A percentile compares a stretch with the other conserved stretches of the same genome.
phyloP scores from a whole-genome alignment of 2,888 invertebrate species.

The Cloeon dipterum region DNA sequence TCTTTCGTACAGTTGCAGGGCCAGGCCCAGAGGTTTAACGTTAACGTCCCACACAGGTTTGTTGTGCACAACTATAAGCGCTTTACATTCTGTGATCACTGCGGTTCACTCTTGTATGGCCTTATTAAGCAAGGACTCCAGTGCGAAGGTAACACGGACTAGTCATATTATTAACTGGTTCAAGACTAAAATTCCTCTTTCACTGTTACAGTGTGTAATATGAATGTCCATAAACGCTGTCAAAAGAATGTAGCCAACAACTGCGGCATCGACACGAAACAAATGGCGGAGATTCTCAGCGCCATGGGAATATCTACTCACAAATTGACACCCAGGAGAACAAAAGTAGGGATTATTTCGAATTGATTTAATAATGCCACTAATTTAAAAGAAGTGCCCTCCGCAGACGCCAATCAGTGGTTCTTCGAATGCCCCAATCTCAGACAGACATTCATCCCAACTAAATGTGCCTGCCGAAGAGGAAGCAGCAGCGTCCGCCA shows the following conservation, averaged over 20 bases:
- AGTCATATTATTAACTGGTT: not conserved
- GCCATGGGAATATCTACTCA: conserved; percentile 80
- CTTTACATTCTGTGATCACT: conserved; percentile 99
- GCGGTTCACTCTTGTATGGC: conserved; percentile 92
- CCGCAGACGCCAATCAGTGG: conserved; percentile 5
- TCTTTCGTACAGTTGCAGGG: too few species aligned
- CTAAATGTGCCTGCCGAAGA: conserved; percentile 14
- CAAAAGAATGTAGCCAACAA: conserved; percentile 98
- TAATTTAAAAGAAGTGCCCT: too few species aligned
- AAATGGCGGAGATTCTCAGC: conserved; percentile 82
- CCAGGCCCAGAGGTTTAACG: conserved; percentile 73
- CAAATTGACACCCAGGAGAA: conserved; percentile 46
- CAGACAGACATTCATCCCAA: conserved; percentile 11
- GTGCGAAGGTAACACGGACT: conserved; percentile 46
- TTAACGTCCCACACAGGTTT: conserved; percentile 95
- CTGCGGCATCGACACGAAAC: conserved; percentile 93
- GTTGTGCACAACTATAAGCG: conserved; percentile 90
- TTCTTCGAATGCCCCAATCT: conserved; percentile 3
- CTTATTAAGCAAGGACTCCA: conserved; percentile 90
- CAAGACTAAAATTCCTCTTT: not conserved
- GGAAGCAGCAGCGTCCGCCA: conserved; percentile 16
- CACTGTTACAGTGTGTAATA: conserved; percentile 65
- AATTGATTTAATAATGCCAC: not conserved
- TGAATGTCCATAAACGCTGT: conserved; percentile 97
- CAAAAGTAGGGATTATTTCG: conserved; percentile 23